Evolutionary conservation across 2,888 invertebrate species (phyloP), one percentile per base, ranked within the genome.

Genomic region (Lymantria monacha): DNA sequence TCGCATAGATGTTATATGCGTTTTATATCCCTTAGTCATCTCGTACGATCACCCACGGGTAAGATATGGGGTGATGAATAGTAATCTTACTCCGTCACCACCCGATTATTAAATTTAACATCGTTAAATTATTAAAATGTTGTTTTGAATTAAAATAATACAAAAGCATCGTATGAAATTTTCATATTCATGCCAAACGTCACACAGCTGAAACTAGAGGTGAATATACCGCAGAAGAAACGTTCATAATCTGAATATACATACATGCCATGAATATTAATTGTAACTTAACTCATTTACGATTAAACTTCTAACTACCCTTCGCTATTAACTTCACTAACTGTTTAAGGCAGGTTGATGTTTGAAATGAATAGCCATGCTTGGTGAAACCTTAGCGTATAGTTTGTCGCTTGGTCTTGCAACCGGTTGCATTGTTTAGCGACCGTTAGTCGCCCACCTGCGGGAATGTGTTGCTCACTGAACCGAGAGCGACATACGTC

Each of bases 391-490:
- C 63, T 59, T 57, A 57, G 53, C 59, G 54, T 54, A 57, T 63
- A 66, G 57, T 67, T 67, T 68, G 67, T 73, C 66, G 68, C 70
- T 66, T 52, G 48, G 31, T 48, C 40, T 53, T 72, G 68, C 68
- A 70, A 72, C 71, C 74, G 74, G 72, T 72, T 72, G 66, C 69
- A 71, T 73, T 76, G 76, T 71, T 63, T 61, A 61, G 61, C 76
- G 81, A 86, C 90, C 89, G 90, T 90, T 91, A 90, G 67, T 79
- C 77, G 82, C 83, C 87, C 89, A 90, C 89, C 89, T 89, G 90
- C 87, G 74, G 70, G 70, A 63, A 70, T 74, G 44, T 22, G 72
- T 71, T 83, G 83, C 83, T 78, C 87, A 90, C 74, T 87, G 88
- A 87, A 81, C 86, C 84, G 88, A 83, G 76, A 79, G 83, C 82